Percentiles rank a stretch among this genome's conserved stretches.
These are phyloP conservation scores for Papilio gigon DNA, from an alignment of 2,888 invertebrate genomes.

Conservation along the genomic window DNA sequence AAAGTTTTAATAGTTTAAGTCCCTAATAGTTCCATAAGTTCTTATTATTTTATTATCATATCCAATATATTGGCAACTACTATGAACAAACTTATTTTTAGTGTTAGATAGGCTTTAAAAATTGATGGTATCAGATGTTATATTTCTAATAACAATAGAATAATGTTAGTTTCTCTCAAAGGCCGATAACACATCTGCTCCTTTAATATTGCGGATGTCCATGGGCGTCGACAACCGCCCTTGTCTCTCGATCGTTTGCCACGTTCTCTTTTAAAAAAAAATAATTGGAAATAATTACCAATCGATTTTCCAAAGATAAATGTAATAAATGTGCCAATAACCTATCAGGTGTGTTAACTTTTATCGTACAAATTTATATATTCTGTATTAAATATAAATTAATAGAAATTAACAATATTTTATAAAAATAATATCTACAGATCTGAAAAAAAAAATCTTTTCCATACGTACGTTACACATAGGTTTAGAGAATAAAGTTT, in stretches of 20 bases:
- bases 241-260: too few species aligned
- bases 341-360: neutral
- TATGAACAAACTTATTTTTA: neutral
- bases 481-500: constrained; percentile 26
- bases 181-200: too few species aligned
- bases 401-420: neutral
- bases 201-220: too few species aligned
- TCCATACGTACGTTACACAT: neutral
- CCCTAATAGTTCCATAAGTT: neutral
- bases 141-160: too few species aligned
- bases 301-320: constrained; percentile 17
- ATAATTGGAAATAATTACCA: neutral
- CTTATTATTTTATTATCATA: neutral
- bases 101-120: constrained; percentile 3
- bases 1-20: too few species aligned
- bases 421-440: constrained; percentile 14
- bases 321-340: constrained; percentile 21
- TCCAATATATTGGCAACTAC: neutral
- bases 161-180: too few species aligned
- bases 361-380: constrained; percentile 31
- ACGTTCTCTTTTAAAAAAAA: neutral
- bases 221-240: too few species aligned
- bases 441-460: constrained; percentile 26
- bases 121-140: too few species aligned
- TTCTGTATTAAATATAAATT: constrained; percentile 14